phyloP scores from a whole-genome alignment of 2,113 vertebrate genomes.

The Hippocampus guttulatus region DNA sequence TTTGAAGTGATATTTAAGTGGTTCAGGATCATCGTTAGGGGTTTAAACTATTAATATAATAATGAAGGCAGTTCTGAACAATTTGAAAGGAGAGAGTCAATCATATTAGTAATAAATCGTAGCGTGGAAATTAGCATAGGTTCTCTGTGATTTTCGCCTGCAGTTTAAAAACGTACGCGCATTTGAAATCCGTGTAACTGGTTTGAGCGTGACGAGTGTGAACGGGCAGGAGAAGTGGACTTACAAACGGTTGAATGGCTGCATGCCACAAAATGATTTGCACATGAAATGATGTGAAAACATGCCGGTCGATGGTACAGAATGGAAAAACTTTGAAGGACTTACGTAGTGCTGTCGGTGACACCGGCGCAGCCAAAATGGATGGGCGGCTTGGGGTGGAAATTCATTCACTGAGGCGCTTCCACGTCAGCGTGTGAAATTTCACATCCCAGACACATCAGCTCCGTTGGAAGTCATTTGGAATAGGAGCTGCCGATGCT shows the following conservation, averaged over 20 bases:
- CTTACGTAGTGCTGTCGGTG: neutral
- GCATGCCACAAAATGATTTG: neutral
- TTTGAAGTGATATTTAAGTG: too few species aligned
- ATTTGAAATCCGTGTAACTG: too few species aligned
- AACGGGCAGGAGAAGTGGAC: neutral
- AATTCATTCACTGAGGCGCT: slow-evolving; percentile 26
- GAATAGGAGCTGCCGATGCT: slow-evolving; percentile 41
- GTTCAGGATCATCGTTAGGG: too few species aligned
- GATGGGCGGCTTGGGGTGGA: slow-evolving; percentile 19
- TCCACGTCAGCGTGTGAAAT: slow-evolving; percentile 41
- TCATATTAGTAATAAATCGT: too few species aligned
- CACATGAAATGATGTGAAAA: neutral
- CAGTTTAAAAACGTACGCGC: too few species aligned
- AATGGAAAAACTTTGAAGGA: neutral
- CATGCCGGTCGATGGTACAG: neutral
- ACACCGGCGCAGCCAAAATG: slow-evolving; percentile 29
- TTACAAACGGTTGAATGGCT: neutral
- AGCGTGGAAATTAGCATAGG: too few species aligned
- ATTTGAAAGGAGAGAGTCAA: too few species aligned
- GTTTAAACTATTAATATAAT: too few species aligned
- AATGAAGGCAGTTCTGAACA: too few species aligned
- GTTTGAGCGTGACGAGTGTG: too few species aligned
- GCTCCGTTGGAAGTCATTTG: slow-evolving; percentile 43
- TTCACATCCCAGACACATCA: slow-evolving; percentile 42
- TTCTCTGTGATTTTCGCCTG: too few species aligned